These are phyloP conservation scores for Trilocha varians DNA, from an alignment of 2,888 invertebrate genomes.

Conservation along the genomic window DNA sequence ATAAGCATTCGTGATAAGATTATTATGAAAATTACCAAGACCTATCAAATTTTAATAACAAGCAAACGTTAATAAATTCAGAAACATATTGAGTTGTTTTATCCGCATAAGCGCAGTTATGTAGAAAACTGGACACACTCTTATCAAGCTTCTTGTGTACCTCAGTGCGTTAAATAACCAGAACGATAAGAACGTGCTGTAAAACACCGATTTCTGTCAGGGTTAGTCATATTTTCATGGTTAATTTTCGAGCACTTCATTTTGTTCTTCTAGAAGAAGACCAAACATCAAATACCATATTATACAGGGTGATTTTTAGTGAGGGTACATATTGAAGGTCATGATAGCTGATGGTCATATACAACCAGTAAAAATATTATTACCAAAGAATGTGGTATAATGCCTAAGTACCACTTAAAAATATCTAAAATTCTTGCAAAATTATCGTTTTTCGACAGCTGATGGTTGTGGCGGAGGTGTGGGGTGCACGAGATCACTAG, in stretches of 20 bases:
- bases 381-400: too few species aligned
- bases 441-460: too few species aligned
- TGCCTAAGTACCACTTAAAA: too few species aligned
- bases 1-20: conserved; percentile 11
- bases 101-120: conserved; percentile 14
- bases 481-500: too few species aligned
- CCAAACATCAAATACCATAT: neutral
- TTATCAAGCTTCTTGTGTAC: conserved; percentile 12
- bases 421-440: too few species aligned
- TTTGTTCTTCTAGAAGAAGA: conserved; percentile 1
- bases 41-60: conserved; percentile 24
- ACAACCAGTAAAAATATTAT: too few species aligned
- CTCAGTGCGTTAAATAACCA: conserved; percentile 27
- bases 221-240: conserved; percentile 36
- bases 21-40: conserved; percentile 25
- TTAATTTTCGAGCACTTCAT: conserved; percentile 13
- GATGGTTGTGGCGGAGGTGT: too few species aligned
- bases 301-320: neutral
- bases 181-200: conserved; percentile 35
- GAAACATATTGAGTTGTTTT: conserved; percentile 20
- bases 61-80: conserved; percentile 20
- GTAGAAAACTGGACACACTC: conserved; percentile 16
- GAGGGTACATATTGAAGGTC: too few species aligned
- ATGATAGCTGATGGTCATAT: too few species aligned
- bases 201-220: conserved; percentile 38